Conservation (phyloP, 2,888 invertebrate species). For the Vesta saturnalis region DNA sequence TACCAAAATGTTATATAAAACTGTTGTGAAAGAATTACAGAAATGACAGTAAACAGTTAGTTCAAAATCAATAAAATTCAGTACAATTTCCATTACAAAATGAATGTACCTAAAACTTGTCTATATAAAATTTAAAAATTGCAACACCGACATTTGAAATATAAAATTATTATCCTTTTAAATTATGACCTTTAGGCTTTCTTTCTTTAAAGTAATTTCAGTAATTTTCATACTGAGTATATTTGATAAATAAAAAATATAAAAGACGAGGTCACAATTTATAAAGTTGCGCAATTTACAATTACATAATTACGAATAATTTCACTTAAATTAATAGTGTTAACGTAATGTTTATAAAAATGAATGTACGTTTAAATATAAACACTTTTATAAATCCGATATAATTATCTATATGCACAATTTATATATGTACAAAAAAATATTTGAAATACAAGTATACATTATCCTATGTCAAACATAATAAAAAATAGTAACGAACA, state of each 20-base stretch:
- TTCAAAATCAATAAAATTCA: constrained; percentile 10
- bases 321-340: constrained; percentile 51
- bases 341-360: constrained; percentile 57
- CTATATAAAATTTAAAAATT: constrained; percentile 39
- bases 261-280: constrained; percentile 34
- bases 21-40: constrained; percentile 31
- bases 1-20: constrained; percentile 50
- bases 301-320: constrained; percentile 54
- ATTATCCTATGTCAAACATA: constrained; percentile 46
- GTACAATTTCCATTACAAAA: constrained; percentile 13
- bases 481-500: constrained; percentile 58
- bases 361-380: constrained; percentile 58
- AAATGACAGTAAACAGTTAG: constrained; percentile 32
- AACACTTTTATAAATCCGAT: constrained; percentile 61
- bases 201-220: constrained; percentile 7
- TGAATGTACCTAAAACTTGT: constrained; percentile 24
- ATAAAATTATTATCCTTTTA: constrained; percentile 30
- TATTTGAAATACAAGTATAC: constrained; percentile 58
- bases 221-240: constrained; percentile 4
- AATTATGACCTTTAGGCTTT: constrained; percentile 32
- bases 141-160: constrained; percentile 36
- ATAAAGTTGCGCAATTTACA: constrained; percentile 47
- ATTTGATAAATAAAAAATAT: constrained; percentile 14
- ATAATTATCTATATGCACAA: constrained; percentile 63
- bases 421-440: constrained; percentile 63